Base-by-base conservation (phyloP, 2,888 invertebrate species). In the Achlya flavicornis region DNA sequence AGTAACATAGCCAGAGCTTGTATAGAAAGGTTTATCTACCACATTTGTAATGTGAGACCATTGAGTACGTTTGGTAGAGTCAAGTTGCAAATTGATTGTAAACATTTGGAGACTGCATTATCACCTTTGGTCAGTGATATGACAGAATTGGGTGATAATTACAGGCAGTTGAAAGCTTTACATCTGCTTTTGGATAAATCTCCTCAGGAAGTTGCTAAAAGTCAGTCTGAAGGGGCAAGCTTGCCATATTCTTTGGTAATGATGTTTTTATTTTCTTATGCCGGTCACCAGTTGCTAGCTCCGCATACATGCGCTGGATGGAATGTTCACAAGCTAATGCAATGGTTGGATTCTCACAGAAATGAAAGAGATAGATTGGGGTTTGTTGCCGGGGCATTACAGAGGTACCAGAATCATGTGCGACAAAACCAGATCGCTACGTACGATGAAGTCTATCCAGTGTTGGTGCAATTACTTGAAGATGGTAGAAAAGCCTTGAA, bases 291-390 rank as follows among this genome's bases (percentile, higher is more conserved):
- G 74, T 88, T 99, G 61, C 94, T 96, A 63, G 97, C 98, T 58
- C 99, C 99, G 0, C 98, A 99, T 87, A 95, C 97, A 80, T 97
- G 97, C 70, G 97, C 97, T 4, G 97, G 97, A 46, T 99, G 98
- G 98, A 97, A 97, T 4, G 94, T 97, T 43, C 96, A 96, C 67
- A 96, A 97, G 73, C 94, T 98, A 64, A 97, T 97, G 68, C 96
- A 97, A 67, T 99, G 99, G 99, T 87, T 99, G 70, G 98, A 98
- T 79, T 96, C 96, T 19, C 98, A 99, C 86, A 95, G 95, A 8
- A 95, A 94, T 64, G 98, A 99, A 86, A 95, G 95, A 63, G 98
- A 99, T 70, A 94, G 96, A 64, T 89, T 99, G 64, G 96, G 97
- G 80, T 95, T 99, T 73, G 96, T 98, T 63, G 97, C 97, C 46